These are phyloP conservation scores for Sebastes iracundus DNA, from an alignment of 2,797 vertebrate genomes.

Conservation along the genomic window DNA sequence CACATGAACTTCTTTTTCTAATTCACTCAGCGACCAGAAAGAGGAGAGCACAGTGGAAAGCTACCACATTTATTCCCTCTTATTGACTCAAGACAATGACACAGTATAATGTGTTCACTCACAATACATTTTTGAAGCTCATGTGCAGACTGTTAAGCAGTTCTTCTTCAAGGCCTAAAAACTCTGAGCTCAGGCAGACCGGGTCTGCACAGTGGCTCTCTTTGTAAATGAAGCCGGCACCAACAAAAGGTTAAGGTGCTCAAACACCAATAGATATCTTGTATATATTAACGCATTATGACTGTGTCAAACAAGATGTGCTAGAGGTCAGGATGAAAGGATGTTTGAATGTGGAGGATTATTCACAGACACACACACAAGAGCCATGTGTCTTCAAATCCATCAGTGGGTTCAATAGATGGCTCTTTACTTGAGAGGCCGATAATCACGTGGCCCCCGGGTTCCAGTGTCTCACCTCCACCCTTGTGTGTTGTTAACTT, in stretches of 20 bases:
- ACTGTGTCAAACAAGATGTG: neutral
- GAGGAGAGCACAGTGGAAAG: conserved; percentile 28
- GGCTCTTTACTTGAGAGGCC: conserved; percentile 41
- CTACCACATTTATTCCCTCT: conserved; percentile 58
- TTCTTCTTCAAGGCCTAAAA: conserved; percentile 35
- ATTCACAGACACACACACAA: neutral
- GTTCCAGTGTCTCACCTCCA: conserved; percentile 11
- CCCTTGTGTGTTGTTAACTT: neutral
- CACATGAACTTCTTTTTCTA: conserved; percentile 51
- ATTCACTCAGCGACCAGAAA: conserved; percentile 60
- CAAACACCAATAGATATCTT: neutral
- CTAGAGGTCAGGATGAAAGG: conserved; percentile 25
- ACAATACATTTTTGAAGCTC: conserved; percentile 30
- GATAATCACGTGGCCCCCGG: conserved; percentile 33
- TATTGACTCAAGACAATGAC: conserved; percentile 59
- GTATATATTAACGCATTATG: neutral
- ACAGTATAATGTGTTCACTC: conserved; percentile 31
- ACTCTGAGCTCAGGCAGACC: neutral
- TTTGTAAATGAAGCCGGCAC: neutral
- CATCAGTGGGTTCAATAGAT: conserved; percentile 58
- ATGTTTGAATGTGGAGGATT: neutral
- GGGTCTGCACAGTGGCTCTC: neutral
- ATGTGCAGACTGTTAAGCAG: conserved; percentile 8
- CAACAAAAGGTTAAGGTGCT: conserved; percentile 5
- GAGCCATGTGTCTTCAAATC: conserved; percentile 46